phyloP scores from a whole-genome alignment of 2,113 vertebrate species.

The Megaceryle torquata region DNA sequence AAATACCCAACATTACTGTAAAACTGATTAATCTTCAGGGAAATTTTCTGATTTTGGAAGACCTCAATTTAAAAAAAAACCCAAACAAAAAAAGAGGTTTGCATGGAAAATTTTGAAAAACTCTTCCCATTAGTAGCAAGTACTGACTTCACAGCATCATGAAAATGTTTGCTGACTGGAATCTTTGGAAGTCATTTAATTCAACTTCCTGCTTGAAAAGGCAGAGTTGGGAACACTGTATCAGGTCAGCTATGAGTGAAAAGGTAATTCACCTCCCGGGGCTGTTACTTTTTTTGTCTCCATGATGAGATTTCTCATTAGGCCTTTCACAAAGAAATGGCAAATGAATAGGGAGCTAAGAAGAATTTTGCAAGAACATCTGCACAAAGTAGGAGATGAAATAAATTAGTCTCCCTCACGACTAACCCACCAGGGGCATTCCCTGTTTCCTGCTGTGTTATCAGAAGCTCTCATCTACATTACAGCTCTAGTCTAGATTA shows the following conservation, averaged over 20 bases:
- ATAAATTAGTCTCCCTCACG: neutral
- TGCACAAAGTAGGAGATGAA: neutral
- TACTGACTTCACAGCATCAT: neutral
- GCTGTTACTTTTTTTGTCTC: neutral
- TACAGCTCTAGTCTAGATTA: neutral
- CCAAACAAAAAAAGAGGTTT: neutral
- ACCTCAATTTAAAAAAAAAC: neutral
- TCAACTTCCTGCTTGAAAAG: neutral
- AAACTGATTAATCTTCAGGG: neutral
- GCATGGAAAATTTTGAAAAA: neutral
- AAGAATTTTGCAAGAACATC: neutral
- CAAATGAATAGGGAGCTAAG: neutral
- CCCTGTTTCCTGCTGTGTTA: neutral
- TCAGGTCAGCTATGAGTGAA: neutral
- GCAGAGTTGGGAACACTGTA: neutral
- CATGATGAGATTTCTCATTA: neutral
- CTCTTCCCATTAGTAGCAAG: neutral
- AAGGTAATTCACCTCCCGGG: neutral
- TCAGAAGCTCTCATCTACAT: neutral
- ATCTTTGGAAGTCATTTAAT: neutral
- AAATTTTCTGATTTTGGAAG: neutral
- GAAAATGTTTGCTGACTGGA: neutral
- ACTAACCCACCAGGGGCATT: neutral
- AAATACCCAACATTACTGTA: neutral
- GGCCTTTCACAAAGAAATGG: neutral